Base-by-base conservation (phyloP, 2,113 vertebrate species). In the Xiphophorus hellerii region DNA sequence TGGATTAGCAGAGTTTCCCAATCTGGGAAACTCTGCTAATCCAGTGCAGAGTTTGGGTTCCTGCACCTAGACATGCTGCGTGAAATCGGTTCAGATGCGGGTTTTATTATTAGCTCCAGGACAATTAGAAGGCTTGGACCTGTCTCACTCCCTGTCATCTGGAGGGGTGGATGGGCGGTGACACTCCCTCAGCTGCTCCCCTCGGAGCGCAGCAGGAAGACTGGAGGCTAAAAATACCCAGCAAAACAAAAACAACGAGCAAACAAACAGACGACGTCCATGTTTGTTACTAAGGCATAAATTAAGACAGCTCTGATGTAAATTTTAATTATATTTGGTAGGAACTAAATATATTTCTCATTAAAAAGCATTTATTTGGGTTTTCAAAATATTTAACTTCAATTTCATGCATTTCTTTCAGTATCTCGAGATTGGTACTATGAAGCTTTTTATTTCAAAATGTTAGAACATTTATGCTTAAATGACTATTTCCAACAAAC, bases 221-320 rank as follows among this genome's bases (percentile, higher is more conserved):
- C 65, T 61, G 65, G 64, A 62, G 73, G 87, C 86, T 93, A 92
- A 93, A 93, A 89, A 94, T 92, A 93, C 77, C 60, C 27, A 33
- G 69, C 35, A 72, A 87, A 72, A 62, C 54, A 33, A 33, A 69
- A 51, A 63, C 72, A 25, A 81, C 48, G 67, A 62, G 37, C 30
- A 42, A 4, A 74, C 39, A 37, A 66, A 29, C 20, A 63, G 33
- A 29, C n/a, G 44, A 61, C 15, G n/a, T 15, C 62, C 12, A 22
- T 54, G 14, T 42, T 25, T 29, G 28, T 15, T 30, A 27, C 27
- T 37, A n/a, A 58, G 25, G 22, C 25, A n/a, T n/a, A 58, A 3
- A 48, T 6, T 62, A 17, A 35, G 6, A 2, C 10, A 42, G 25
- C 13, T 27, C 12, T 22, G 17, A 17, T 25, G 31, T 11, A 25